phyloP scores from a whole-genome alignment of 2,113 vertebrate genomes.

The Actenoides lindsayi region DNA sequence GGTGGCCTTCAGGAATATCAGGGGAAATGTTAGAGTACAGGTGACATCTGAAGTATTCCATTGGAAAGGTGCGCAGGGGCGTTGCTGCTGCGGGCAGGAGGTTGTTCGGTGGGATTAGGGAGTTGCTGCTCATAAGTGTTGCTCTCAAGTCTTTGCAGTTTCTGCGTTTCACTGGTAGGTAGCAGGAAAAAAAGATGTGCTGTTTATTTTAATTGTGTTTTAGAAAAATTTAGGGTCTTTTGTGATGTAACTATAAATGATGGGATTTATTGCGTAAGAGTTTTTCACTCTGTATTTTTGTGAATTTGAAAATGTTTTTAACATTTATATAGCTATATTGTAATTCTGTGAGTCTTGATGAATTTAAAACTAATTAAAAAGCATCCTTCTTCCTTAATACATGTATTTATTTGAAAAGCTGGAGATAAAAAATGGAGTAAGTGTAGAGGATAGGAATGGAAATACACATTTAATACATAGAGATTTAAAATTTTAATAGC shows the following conservation, averaged over 20 bases:
- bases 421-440: not conserved
- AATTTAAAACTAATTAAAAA: not conserved
- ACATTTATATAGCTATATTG: not conserved
- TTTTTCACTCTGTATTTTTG: not conserved
- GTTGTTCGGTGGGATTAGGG: not conserved
- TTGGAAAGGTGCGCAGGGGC: not conserved
- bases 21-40: not conserved
- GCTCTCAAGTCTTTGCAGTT: not conserved
- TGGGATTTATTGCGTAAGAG: no score
- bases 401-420: not conserved
- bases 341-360: not conserved
- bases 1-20: not conserved
- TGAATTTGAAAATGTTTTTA: not conserved
- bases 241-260: not conserved
- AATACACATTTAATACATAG: not conserved
- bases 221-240: not conserved
- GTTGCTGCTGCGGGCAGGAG: not conserved
- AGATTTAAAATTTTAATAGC: not conserved
- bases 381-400: not conserved
- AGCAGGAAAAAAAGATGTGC: not conserved
- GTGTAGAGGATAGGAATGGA: not conserved
- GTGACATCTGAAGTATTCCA: accelerated
- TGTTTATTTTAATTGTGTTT: not conserved
- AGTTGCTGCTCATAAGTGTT: not conserved
- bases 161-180: not conserved